Conservation (phyloP, 2,113 vertebrate genomes). For the Serilophus lunatus region DNA sequence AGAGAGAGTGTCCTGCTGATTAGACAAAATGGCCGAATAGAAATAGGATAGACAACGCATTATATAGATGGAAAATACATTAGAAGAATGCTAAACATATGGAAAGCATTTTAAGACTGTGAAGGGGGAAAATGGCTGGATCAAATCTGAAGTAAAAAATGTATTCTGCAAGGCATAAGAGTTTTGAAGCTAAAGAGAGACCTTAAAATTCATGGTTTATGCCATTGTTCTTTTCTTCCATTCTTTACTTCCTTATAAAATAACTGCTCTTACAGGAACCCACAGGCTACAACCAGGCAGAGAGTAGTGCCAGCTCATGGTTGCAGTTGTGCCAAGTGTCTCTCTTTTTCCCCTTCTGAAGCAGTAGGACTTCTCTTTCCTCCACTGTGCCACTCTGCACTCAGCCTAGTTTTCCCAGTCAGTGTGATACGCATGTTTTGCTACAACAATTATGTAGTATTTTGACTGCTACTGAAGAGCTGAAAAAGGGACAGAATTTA, state of each 20-base stretch:
- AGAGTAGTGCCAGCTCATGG: neutral
- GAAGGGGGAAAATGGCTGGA: neutral
- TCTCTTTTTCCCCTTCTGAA: neutral
- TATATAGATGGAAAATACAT: neutral
- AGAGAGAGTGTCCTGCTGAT: neutral
- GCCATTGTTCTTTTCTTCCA: neutral
- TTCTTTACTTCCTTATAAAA: neutral
- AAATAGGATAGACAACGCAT: neutral
- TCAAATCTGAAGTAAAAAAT: neutral
- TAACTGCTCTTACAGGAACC: neutral
- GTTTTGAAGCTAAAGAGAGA: neutral
- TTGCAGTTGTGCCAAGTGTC: accelerated
- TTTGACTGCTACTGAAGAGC: neutral
- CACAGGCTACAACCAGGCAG: neutral
- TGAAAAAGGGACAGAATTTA: neutral
- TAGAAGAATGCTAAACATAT: conserved; percentile 30
- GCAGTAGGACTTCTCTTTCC: neutral
- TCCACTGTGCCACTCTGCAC: neutral
- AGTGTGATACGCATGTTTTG: neutral
- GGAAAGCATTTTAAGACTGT: conserved; percentile 25
- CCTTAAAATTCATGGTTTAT: neutral
- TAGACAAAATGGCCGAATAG: conserved; percentile 12
- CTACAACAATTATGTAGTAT: neutral
- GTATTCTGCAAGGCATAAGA: neutral
- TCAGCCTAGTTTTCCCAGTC: neutral